Evolutionary conservation across 2,888 invertebrate genomes (phyloP), one percentile per base, ranked within the genome.

Genomic region (Nipponacmea schrenckii): DNA sequence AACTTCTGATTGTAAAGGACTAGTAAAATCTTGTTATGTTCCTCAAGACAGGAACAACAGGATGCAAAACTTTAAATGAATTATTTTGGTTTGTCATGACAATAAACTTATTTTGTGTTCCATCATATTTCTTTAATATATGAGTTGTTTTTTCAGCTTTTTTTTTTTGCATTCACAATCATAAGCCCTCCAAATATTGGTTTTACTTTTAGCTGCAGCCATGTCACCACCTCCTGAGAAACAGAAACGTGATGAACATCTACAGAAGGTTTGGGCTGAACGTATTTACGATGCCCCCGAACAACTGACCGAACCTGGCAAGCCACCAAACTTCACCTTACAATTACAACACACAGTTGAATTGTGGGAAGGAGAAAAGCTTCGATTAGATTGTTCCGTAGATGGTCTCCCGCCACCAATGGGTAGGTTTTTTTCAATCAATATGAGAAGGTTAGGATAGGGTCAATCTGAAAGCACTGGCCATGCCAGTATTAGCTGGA

Each of bases 391-490:
- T 66, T 86, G 84, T 69, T 72, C 82, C 17, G 82, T 87, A n/a
- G 85, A 86, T 50, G 88, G 88, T 17, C 81, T 80, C 64, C 87
- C 87, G 15, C 77, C 79, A 67, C 88, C 88, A 46, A 75, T 81
- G 48, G 84, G 88, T 87, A 78, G 79, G 81, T 56, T 20, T 5
- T 39, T 10, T 39, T 39, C n/a, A n/a, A n/a, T n/a, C n/a, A n/a
- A n/a, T n/a, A n/a, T n/a, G n/a, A n/a, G n/a, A n/a, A n/a, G n/a
- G n/a, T n/a, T n/a, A n/a, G n/a, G n/a, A n/a, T n/a, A n/a, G n/a
- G n/a, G n/a, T n/a, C n/a, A n/a, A n/a, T n/a, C n/a, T n/a, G n/a
- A n/a, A n/a, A n/a, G n/a, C n/a, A n/a, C n/a, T n/a, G n/a, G n/a
- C n/a, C n/a, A n/a, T n/a, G n/a, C n/a, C n/a, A n/a, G n/a, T n/a